Conservation (phyloP, 2,888 invertebrate genomes). For the Argynnis bischoffii region DNA sequence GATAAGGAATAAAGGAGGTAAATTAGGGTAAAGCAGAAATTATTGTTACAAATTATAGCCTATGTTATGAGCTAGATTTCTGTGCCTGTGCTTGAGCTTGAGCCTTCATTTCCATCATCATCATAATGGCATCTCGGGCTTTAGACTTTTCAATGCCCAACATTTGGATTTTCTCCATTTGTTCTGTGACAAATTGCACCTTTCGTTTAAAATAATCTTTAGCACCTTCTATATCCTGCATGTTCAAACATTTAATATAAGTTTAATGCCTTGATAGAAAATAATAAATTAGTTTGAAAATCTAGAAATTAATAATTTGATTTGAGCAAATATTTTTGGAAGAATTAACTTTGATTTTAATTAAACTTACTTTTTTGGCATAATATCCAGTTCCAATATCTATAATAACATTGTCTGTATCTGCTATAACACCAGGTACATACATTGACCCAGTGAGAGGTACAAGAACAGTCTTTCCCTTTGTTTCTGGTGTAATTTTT, state of each 20-base stretch:
- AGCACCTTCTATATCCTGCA: conserved; percentile 88
- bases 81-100: conserved; percentile 77
- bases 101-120: conserved; percentile 89
- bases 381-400: conserved; percentile 99
- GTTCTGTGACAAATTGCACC: conserved; percentile 94
- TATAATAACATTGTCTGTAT: conserved; percentile 93
- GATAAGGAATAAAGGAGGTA: conserved; percentile 19
- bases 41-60: conserved; percentile 11
- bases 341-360: too few relatives aligned
- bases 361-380: conserved; percentile 90
- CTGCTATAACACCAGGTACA: conserved; percentile 93
- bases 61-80: conserved; percentile 66
- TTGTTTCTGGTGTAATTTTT: conserved; percentile 88
- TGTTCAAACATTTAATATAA: conserved; percentile 30
- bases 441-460: conserved; percentile 99
- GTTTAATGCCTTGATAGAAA: neutral
- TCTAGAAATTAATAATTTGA: neutral
- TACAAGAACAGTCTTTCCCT: conserved; percentile 93
- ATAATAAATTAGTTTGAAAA: too few relatives aligned
- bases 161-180: conserved; percentile 96
- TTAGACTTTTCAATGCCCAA: conserved; percentile 92
- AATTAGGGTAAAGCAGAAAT: conserved; percentile 26
- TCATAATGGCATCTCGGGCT: conserved; percentile 89
- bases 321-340: neutral
- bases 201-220: conserved; percentile 96